A percentile compares a stretch with the other conserved stretches of the same genome.
Evolutionary conservation across 2,888 invertebrate species (phyloP).

Genomic region (Ornithoptera priamus): DNA sequence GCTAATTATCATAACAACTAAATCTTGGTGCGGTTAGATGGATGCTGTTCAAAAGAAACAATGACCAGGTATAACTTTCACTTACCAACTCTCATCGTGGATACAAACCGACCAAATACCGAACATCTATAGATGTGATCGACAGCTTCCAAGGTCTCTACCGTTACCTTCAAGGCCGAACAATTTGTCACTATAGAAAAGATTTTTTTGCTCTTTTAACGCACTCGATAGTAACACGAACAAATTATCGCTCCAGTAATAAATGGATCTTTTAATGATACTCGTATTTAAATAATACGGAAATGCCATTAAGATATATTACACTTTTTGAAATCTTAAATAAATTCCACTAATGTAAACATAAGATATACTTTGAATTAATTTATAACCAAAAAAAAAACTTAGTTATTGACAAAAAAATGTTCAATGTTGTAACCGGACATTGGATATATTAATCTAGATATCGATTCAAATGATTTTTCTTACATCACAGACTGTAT

Average conservation of each 20-base stretch:
- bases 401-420: neutral
- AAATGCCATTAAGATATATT: constrained; percentile 3
- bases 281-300: constrained; percentile 1
- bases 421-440: neutral
- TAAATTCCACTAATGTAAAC: too few species aligned
- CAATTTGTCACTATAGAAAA: constrained; percentile 18
- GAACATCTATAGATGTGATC: constrained; percentile 13
- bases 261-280: neutral
- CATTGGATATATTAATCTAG: neutral
- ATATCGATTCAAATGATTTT: neutral
- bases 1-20: neutral
- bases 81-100: constrained; percentile 27
- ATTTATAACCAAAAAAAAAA: neutral
- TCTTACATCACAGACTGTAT: neutral
- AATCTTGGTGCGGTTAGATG: neutral
- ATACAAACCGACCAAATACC: constrained; percentile 24
- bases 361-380: too few species aligned
- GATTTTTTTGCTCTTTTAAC: constrained; percentile 24
- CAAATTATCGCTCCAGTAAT: constrained; percentile 3
- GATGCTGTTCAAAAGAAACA: neutral
- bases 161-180: constrained; percentile 17
- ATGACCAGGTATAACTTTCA: constrained; percentile 32
- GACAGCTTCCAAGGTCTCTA: constrained; percentile 14
- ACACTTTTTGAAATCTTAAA: neutral
- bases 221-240: constrained; percentile 3